Evolutionary conservation across 2,113 vertebrate genomes (phyloP), one percentile per base, ranked within the genome.

Genomic region (Suncus etruscus): DNA sequence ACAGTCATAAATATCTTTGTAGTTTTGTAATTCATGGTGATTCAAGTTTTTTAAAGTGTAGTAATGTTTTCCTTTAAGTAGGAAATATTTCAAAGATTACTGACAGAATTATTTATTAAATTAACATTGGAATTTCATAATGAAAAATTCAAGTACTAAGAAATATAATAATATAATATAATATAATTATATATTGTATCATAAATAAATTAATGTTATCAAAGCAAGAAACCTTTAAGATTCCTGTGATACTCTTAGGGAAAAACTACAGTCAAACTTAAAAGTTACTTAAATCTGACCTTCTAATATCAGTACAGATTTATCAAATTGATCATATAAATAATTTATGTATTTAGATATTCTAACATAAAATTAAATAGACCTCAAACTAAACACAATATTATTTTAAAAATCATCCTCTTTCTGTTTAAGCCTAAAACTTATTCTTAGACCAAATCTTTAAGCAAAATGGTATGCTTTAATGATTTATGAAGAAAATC

Each of bases 391-490:
- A 94, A 29, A 85, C n/a, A 83, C 51, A 9, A 86, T 76, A 27
- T 91, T 89, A 48, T 18, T 76, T 84, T 48, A 83, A 85, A 70
- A 39, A 12, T 0, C 47, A 58, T 81, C 18, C 54, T 81, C 10
- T 86, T 94, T 93, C 83, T 15, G 58, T 79, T 87, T 87, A 86
- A 51, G 61, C 5, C 80, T 91, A 91, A 27, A 90, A 27, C 11
- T 93, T 48, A 78, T 68, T 88, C 47, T 88, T 74, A 91, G 51
- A 78, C 25, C 29, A 92, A 95, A 89, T 58, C 25, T 91, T 88
- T 82, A 93, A 92, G 77, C 83, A 83, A 61, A 93, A 90, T 85
- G 73, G 92, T 12, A 93, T 87, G 70, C 29, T 76, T 92, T 77
- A 95, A 86, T 47, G 63, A 8, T 48, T 18, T 32, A 14, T 45